Evolutionary conservation across 1,140 invertebrate species (phyloP).

Genomic region (Liolophura sinensis): DNA sequence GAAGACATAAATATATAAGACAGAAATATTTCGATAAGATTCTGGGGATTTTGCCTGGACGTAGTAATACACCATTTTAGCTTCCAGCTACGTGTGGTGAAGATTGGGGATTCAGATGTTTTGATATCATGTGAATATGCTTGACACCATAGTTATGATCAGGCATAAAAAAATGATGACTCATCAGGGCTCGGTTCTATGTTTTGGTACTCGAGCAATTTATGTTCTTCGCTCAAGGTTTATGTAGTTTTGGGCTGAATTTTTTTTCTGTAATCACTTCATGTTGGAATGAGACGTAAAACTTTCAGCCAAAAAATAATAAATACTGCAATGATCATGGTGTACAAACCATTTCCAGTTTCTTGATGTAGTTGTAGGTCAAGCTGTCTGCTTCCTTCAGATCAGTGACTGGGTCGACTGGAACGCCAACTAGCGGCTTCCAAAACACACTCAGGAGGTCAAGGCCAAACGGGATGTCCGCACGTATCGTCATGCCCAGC

Average conservation of each 20-base stretch:
- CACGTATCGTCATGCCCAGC: constrained; percentile 56
- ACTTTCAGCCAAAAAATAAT: too few relatives aligned
- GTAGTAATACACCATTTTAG: not conserved
- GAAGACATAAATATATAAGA: not conserved
- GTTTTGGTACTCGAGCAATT: too few relatives aligned
- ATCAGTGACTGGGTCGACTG: constrained; percentile 47
- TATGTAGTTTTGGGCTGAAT: too few relatives aligned
- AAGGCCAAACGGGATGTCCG: constrained; percentile 58
- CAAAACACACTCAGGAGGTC: constrained; percentile 54
- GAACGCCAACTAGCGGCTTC: constrained; percentile 48
- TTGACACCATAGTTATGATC: too few relatives aligned
- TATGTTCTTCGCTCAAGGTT: too few relatives aligned
- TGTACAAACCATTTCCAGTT: constrained; percentile 53
- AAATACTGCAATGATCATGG: not conserved
- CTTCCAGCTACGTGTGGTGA: too few relatives aligned
- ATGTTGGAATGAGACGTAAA: too few relatives aligned
- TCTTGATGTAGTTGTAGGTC: constrained; percentile 57
- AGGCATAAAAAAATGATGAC: too few relatives aligned
- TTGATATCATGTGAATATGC: too few relatives aligned
- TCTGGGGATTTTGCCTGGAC: not conserved
- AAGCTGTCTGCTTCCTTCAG: constrained; percentile 54
- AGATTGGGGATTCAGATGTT: too few relatives aligned
- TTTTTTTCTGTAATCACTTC: too few relatives aligned
- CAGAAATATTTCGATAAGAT: not conserved
- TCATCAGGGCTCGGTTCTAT: too few relatives aligned